A percentile compares a stretch with the other conserved stretches of the same genome.
These are phyloP conservation scores for Pycnonotus jocosus DNA, from an alignment of 2,113 vertebrate genomes.

Conservation along the genomic window DNA sequence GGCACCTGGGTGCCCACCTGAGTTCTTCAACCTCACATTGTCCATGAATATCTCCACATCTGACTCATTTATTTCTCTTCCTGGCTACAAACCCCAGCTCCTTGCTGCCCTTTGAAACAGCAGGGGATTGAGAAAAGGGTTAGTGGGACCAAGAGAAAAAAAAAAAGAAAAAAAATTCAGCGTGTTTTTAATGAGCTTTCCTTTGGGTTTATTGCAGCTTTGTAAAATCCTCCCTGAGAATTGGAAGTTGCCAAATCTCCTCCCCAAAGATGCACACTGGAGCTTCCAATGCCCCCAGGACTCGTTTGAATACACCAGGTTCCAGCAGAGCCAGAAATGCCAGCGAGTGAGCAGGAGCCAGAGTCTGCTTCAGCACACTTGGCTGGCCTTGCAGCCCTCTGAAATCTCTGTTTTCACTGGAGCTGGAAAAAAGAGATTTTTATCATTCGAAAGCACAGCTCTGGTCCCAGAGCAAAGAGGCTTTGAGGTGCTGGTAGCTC, in stretches of 20 bases:
- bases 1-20: not conserved
- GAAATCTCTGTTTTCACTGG: slow-evolving; percentile 52
- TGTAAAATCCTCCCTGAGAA: slow-evolving; percentile 50
- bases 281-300: slow-evolving; percentile 43
- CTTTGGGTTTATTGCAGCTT: slow-evolving; percentile 60
- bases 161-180: not conserved
- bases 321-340: slow-evolving; percentile 28
- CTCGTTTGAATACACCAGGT: slow-evolving; percentile 2
- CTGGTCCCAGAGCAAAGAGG: slow-evolving; percentile 9
- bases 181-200: slow-evolving; percentile 59
- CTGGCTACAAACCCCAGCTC: not conserved
- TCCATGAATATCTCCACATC: not conserved
- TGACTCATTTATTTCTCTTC: not conserved
- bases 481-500: not conserved
- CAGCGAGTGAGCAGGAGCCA: slow-evolving; percentile 19
- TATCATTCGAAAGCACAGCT: slow-evolving; percentile 31
- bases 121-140: not conserved
- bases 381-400: slow-evolving; percentile 40
- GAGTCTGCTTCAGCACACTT: slow-evolving; percentile 46
- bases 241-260: slow-evolving; percentile 39
- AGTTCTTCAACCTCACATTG: not conserved
- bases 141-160: not conserved
- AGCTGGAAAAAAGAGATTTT: slow-evolving; percentile 58
- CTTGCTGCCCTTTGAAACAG: not conserved
- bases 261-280: not conserved